These are phyloP conservation scores for Characodon lateralis DNA, from an alignment of 2,797 vertebrate species.

Conservation along the genomic window DNA sequence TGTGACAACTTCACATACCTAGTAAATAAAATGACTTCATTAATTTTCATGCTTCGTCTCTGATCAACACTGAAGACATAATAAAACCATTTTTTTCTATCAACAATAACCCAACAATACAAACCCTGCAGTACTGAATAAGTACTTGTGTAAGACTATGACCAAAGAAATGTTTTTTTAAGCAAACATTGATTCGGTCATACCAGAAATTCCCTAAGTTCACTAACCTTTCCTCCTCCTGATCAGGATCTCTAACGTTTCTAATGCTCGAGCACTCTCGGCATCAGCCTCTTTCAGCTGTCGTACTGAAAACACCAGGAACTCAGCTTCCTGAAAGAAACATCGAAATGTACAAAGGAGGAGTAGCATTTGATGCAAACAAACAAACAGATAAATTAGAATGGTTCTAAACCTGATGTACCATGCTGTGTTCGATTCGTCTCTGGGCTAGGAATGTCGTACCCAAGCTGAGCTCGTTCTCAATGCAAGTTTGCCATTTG, in stretches of 20 bases:
- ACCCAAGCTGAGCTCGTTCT: neutral
- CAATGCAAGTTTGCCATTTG: neutral
- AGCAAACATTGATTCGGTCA: neutral
- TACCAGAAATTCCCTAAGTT: neutral
- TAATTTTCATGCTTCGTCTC: neutral
- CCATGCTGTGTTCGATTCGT: neutral
- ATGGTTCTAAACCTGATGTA: neutral
- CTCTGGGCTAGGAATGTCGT: neutral
- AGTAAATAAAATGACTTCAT: too few relatives aligned
- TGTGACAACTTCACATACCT: too few relatives aligned
- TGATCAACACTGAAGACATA: neutral
- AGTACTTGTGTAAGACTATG: neutral
- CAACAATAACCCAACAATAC: neutral
- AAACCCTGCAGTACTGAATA: neutral
- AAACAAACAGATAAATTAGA: neutral
- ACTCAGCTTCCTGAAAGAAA: conserved; percentile 1
- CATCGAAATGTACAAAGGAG: neutral
- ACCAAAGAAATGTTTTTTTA: neutral
- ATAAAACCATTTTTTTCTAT: neutral
- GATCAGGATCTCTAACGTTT: neutral
- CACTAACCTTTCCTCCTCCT: neutral
- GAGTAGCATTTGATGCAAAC: neutral
- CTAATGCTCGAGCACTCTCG: neutral
- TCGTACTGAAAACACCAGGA: neutral
- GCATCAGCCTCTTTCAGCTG: neutral